Percentiles rank a stretch among this genome's conserved stretches.
Evolutionary conservation across 1,140 invertebrate genomes (phyloP).

Genomic region (Camponotus pennsylvanicus): DNA sequence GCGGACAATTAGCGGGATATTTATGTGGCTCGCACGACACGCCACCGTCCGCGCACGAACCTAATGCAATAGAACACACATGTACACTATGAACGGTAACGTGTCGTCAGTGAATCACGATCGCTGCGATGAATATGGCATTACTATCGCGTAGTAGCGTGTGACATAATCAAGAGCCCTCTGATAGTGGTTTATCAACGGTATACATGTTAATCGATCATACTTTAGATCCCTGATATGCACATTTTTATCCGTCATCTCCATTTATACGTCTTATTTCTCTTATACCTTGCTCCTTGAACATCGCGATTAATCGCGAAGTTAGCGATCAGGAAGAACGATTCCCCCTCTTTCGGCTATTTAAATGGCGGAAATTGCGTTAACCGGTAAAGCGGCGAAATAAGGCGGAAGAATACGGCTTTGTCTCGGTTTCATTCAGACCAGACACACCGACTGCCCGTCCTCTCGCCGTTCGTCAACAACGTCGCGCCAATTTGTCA

Average conservation of each 20-base stretch:
- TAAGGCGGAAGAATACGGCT: conserved; percentile 33
- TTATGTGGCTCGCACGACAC: conserved; percentile 69
- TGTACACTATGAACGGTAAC: background rate
- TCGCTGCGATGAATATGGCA: conserved; percentile 35
- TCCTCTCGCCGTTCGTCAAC: conserved; percentile 65
- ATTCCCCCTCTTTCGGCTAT: background rate
- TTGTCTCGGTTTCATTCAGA: conserved; percentile 61
- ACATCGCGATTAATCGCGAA: conserved; percentile 45
- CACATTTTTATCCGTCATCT: background rate
- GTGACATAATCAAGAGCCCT: conserved; percentile 40
- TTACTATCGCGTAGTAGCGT: background rate
- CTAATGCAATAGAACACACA: background rate
- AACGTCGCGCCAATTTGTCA: conserved; percentile 75
- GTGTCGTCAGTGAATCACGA: background rate
- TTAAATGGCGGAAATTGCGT: conserved; percentile 44
- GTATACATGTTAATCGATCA: conserved; percentile 37
- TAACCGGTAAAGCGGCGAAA: background rate
- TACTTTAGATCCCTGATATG: background rate
- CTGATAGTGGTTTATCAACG: conserved; percentile 24
- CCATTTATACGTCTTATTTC: background rate
- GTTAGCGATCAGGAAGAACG: background rate
- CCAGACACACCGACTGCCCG: conserved; percentile 6
- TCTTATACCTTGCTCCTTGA: background rate
- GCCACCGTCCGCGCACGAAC: conserved; percentile 34
- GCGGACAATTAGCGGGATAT: conserved; percentile 75